A percentile compares a stretch with the other conserved stretches of the same genome.
phyloP scores from a whole-genome alignment of 2,888 invertebrate species.

The Phasia obesa region DNA sequence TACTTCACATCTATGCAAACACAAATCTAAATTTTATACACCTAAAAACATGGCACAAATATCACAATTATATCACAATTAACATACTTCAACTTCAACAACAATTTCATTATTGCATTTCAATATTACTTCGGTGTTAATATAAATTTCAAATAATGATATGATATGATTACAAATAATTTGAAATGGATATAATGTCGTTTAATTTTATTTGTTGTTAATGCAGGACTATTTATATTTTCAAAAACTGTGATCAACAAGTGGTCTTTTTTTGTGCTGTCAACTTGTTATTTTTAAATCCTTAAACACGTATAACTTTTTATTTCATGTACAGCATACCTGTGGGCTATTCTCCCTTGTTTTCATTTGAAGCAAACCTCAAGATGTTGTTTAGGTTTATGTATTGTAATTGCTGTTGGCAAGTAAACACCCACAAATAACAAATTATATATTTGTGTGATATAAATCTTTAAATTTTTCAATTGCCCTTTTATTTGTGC shows the following conservation, averaged over 20 bases:
- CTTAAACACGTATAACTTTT: no score
- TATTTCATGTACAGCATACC: no score
- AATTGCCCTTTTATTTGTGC: no score
- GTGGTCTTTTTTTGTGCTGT: no score
- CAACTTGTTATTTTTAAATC: not conserved
- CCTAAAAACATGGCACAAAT: conserved; percentile 58
- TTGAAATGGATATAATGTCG: conserved; percentile 27
- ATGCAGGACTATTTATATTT: no score
- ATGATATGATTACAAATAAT: conserved; percentile 50
- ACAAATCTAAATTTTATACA: conserved; percentile 57
- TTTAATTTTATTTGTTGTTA: not conserved
- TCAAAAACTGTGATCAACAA: no score
- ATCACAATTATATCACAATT: not conserved
- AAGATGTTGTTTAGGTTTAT: not conserved
- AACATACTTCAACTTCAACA: not conserved
- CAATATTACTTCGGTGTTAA: no score
- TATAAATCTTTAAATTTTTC: no score
- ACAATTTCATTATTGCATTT: conserved; percentile 22
- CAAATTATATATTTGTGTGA: no score
- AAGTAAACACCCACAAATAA: not conserved
- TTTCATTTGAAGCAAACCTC: not conserved
- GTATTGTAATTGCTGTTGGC: not conserved
- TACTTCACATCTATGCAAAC: conserved; percentile 12
- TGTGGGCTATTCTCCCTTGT: not conserved
- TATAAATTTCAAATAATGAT: conserved; percentile 9